phyloP scores from a whole-genome alignment of 2,113 vertebrate species.

The Xiphophorus couchianus region DNA sequence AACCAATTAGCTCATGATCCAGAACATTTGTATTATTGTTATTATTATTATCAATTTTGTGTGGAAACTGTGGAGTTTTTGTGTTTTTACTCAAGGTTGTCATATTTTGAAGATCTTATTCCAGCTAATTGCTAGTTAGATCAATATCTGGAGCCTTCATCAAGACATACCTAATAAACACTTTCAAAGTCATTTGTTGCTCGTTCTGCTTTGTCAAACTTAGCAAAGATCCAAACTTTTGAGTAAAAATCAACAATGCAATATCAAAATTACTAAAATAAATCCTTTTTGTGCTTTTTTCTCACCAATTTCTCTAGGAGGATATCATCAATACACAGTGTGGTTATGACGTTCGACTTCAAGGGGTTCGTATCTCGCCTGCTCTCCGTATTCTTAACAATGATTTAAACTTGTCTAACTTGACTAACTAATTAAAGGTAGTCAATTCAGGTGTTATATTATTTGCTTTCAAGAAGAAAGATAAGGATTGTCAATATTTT shows the following conservation, averaged over 20 bases:
- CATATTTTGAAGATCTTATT: background rate
- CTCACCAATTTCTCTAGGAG: slow-evolving; percentile 73
- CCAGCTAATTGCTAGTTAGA: no score
- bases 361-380: slow-evolving; percentile 77
- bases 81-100: background rate
- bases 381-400: background rate
- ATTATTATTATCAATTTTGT: no score
- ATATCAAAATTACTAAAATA: background rate
- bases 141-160: background rate
- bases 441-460: background rate
- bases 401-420: background rate
- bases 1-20: no score
- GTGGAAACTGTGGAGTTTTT: background rate
- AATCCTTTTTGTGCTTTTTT: background rate
- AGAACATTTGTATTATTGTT: no score
- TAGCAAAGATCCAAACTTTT: background rate
- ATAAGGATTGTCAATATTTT: background rate
- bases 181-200: background rate
- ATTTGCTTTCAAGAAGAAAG: no score
- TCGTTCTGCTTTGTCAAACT: background rate
- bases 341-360: slow-evolving; percentile 88
- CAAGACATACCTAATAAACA: no score
- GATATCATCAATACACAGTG: slow-evolving; percentile 93
- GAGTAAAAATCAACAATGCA: background rate
- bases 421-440: background rate